phyloP scores from a whole-genome alignment of 2,797 vertebrate species.

The Hippoglossus hippoglossus region DNA sequence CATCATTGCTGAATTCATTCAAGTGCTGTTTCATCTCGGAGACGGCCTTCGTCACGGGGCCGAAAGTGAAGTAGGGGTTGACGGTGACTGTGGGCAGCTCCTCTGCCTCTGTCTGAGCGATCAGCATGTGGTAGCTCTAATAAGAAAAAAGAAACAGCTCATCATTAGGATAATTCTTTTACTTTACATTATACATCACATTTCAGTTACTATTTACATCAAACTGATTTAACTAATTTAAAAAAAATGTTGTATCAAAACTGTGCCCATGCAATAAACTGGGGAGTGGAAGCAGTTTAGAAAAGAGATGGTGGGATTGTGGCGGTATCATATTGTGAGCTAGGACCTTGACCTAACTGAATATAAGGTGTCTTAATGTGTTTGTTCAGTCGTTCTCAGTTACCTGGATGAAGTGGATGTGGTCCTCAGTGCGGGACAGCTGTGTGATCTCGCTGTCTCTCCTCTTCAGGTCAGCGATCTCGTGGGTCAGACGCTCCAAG shows the following conservation, averaged over 20 bases:
- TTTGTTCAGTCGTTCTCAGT: background rate
- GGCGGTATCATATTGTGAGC: no score
- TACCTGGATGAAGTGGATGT: slow-evolving; percentile 90
- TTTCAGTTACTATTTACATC: background rate
- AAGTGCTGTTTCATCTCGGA: slow-evolving; percentile 88
- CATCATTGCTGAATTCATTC: slow-evolving; percentile 85
- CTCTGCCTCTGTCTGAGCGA: slow-evolving; percentile 86
- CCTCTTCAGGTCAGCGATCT: slow-evolving; percentile 85
- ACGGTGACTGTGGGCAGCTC: slow-evolving; percentile 85
- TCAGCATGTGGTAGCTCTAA: slow-evolving; percentile 86
- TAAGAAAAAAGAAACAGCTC: background rate
- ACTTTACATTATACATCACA: background rate
- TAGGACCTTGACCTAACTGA: no score
- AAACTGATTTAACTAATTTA: no score
- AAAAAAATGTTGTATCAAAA: no score
- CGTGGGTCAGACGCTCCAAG: slow-evolving; percentile 84
- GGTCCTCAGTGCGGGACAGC: slow-evolving; percentile 86
- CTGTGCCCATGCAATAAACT: background rate
- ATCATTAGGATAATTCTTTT: background rate
- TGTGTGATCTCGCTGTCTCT: slow-evolving; percentile 86
- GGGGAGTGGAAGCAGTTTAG: background rate
- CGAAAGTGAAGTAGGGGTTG: slow-evolving; percentile 86
- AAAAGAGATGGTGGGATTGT: no score
- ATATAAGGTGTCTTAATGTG: no score
- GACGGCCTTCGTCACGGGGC: slow-evolving; percentile 82